A percentile compares a stretch with the other conserved stretches of the same genome.
phyloP scores from a whole-genome alignment of 2,888 invertebrate species.

The Zelleria hepariella region DNA sequence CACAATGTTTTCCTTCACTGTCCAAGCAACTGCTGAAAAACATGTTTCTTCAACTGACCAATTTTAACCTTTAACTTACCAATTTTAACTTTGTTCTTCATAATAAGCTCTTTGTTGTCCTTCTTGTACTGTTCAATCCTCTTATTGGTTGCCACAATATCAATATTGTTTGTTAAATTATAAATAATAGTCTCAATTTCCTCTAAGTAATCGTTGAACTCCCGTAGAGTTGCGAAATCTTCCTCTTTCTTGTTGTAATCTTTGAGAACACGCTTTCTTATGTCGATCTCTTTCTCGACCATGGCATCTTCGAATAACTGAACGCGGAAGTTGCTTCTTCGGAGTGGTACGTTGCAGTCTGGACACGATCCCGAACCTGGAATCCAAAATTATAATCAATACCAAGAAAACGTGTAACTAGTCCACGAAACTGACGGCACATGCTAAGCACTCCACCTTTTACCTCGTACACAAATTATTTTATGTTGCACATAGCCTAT shows the following conservation, averaged over 20 bases:
- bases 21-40: background rate
- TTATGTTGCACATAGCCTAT: too few relatives aligned
- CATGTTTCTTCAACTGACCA: constrained; percentile 35
- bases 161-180: constrained; percentile 91
- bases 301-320: constrained; percentile 96
- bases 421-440: too few relatives aligned
- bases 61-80: constrained; percentile 74
- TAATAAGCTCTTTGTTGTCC: constrained; percentile 88
- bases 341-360: constrained; percentile 90
- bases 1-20: background rate
- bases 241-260: constrained; percentile 97
- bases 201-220: constrained; percentile 97
- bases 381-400: constrained; percentile 70
- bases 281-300: constrained; percentile 98
- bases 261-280: constrained; percentile 87
- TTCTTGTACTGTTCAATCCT: constrained; percentile 92
- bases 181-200: constrained; percentile 93
- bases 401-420: too few relatives aligned
- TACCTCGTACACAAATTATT: background rate
- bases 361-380: constrained; percentile 94
- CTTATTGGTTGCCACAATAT: constrained; percentile 89
- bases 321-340: constrained; percentile 91
- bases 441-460: too few relatives aligned
- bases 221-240: constrained; percentile 86
- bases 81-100: constrained; percentile 83